A percentile compares a stretch with the other conserved stretches of the same genome.
Evolutionary conservation across 2,888 invertebrate species (phyloP).

Genomic region (Luperina testacea): DNA sequence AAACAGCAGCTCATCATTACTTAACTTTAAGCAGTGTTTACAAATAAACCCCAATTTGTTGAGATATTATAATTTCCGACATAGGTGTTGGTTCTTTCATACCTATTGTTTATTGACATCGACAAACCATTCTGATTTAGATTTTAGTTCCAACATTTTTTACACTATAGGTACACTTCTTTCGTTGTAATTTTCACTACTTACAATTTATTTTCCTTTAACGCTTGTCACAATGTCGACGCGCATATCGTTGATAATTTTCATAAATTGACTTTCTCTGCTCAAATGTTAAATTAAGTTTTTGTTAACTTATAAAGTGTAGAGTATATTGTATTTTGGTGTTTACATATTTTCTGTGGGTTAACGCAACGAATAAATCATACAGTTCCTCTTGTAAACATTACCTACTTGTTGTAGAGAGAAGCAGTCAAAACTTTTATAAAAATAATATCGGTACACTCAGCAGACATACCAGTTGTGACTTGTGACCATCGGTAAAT

Average conservation of each 20-base stretch:
- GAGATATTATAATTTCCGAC: neutral
- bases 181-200: slow-evolving; percentile 56
- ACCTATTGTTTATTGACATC: slow-evolving; percentile 15
- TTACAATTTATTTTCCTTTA: slow-evolving; percentile 16
- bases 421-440: slow-evolving; percentile 8
- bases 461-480: slow-evolving; percentile 36
- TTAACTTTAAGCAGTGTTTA: no score
- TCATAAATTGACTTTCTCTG: slow-evolving; percentile 31
- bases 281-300: neutral
- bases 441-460: slow-evolving; percentile 37
- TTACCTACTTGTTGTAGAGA: neutral
- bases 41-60: neutral
- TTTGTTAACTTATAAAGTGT: neutral
- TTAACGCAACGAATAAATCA: neutral
- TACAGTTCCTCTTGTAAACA: neutral
- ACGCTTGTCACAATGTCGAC: slow-evolving; percentile 1
- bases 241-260: slow-evolving; percentile 22
- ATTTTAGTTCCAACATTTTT: neutral
- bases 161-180: slow-evolving; percentile 7
- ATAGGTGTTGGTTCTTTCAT: neutral
- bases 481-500: slow-evolving; percentile 41
- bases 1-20: no score
- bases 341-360: neutral
- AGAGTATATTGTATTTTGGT: neutral
- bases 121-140: neutral